Conservation (phyloP, 1,140 invertebrate species). For the Condylostylus longicornis region DNA sequence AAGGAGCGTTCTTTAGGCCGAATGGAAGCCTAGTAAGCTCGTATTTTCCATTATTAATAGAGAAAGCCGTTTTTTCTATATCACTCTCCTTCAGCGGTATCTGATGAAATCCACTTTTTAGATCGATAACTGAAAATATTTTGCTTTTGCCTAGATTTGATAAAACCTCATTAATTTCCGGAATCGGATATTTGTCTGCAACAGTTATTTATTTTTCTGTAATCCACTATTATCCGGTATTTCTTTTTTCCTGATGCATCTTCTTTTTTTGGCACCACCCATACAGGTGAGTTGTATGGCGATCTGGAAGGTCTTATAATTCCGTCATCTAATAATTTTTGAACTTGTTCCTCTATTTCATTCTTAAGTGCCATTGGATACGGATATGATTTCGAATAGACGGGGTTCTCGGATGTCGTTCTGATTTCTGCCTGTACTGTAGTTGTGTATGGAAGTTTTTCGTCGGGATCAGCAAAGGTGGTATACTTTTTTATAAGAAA, state of each 20-base stretch:
- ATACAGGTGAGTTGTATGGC: conserved; percentile 6
- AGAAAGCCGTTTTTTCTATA: conserved; percentile 26
- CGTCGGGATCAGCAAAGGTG: not conserved
- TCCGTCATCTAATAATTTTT: conserved; percentile 14
- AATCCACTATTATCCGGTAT: conserved; percentile 21
- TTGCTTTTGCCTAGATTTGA: conserved; percentile 23
- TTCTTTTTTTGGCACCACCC: conserved; percentile 4
- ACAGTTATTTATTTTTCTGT: conserved; percentile 20
- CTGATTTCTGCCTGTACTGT: not conserved
- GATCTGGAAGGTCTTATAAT: conserved; percentile 17
- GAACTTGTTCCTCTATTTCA: conserved; percentile 15
- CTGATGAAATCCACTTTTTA: conserved; percentile 35
- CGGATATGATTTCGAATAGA: conserved; percentile 11
- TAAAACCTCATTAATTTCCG: conserved; percentile 33
- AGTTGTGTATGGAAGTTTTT: conserved; percentile 5
- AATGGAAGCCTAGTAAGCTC: too few species aligned
- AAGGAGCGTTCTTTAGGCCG: too few species aligned
- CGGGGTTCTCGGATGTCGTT: conserved; percentile 1
- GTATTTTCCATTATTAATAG: conserved; percentile 17
- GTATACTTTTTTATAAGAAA: not conserved
- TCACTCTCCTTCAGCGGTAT: conserved; percentile 18
- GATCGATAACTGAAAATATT: conserved; percentile 33
- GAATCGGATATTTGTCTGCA: conserved; percentile 34
- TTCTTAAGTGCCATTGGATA: conserved; percentile 11
- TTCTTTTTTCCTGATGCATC: conserved; percentile 20